Evolutionary conservation across 2,888 invertebrate species (phyloP).

Genomic region (Teleiodes luculella): DNA sequence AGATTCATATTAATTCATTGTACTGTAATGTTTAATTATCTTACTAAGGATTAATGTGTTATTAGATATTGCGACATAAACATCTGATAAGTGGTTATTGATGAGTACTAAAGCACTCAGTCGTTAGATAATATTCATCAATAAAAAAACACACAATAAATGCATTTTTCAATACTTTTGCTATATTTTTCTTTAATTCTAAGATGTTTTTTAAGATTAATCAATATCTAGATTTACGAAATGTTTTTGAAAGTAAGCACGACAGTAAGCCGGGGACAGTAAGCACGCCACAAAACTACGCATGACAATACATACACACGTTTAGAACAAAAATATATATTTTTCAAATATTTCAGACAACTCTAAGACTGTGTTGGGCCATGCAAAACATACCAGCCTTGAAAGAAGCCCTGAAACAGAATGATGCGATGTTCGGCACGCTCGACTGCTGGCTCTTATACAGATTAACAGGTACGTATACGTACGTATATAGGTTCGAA

Average conservation of each 20-base stretch:
- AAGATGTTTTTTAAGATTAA: background rate
- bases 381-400: constrained; percentile 85
- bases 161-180: too few species aligned
- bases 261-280: too few species aligned
- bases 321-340: background rate
- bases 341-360: constrained; percentile 86
- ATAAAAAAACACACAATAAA: too few species aligned
- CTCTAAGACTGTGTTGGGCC: constrained; percentile 87
- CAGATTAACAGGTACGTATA: constrained; percentile 81
- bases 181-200: constrained; percentile 11
- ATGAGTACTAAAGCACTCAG: too few species aligned
- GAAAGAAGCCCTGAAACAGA: constrained; percentile 79
- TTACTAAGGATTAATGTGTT: background rate
- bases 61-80: background rate
- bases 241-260: too few species aligned
- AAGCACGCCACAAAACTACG: too few species aligned
- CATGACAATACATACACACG: too few species aligned
- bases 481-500: too few species aligned
- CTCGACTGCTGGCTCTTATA: constrained; percentile 96
- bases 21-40: background rate
- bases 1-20: background rate
- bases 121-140: too few species aligned
- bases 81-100: too few species aligned
- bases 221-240: too few species aligned
- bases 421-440: constrained; percentile 89